Evolutionary conservation across 2,888 invertebrate genomes (phyloP).

Genomic region (Melipona bicolor): DNA sequence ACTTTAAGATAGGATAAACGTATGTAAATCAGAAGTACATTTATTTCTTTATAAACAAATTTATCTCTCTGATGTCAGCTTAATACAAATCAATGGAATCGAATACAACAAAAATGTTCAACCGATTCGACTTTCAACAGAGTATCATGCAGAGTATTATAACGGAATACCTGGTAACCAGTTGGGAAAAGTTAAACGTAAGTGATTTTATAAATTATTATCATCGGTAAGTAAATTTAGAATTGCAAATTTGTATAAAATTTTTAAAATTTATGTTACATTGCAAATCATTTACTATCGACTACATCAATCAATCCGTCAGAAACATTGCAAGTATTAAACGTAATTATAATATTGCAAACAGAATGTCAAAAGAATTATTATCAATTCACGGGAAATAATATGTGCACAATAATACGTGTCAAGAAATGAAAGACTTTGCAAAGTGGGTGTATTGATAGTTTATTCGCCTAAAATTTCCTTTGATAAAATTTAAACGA

Average conservation of each 20-base stretch:
- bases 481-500: too few relatives aligned
- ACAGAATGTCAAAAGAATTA: conserved; percentile 53
- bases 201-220: conserved; percentile 7
- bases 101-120: conserved; percentile 67
- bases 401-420: conserved; percentile 74
- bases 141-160: conserved; percentile 34
- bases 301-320: conserved; percentile 45
- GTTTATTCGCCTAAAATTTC: too few relatives aligned
- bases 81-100: conserved; percentile 69
- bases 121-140: conserved; percentile 63
- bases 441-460: conserved; percentile 71
- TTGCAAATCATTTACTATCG: too few relatives aligned
- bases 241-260: too few relatives aligned
- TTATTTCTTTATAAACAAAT: background rate
- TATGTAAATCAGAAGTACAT: background rate
- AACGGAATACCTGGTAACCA: conserved; percentile 61
- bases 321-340: conserved; percentile 61
- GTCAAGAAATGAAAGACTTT: conserved; percentile 73
- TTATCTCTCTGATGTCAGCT: conserved; percentile 67
- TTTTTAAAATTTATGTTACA: too few relatives aligned
- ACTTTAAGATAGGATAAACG: background rate
- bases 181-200: conserved; percentile 74
- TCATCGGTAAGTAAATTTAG: too few relatives aligned
- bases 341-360: conserved; percentile 55
- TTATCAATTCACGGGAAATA: conserved; percentile 54